Evolutionary conservation across 1,140 invertebrate species (phyloP).

Genomic region (Anoplophora glabripennis): DNA sequence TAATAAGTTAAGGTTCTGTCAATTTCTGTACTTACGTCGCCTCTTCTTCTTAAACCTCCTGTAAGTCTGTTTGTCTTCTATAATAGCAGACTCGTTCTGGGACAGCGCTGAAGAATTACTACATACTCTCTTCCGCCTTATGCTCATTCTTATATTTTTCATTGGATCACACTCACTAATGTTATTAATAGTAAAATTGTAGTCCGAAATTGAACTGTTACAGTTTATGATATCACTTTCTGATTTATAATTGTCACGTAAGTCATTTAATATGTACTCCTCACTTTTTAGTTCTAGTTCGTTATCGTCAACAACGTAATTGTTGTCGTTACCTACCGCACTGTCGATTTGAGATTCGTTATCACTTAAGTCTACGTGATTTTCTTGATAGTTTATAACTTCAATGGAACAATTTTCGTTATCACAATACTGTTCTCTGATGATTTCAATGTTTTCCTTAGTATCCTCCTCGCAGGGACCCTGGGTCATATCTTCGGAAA

Average conservation of each 20-base stretch:
- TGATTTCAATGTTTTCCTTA: slow-evolving; percentile 31
- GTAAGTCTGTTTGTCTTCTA: slow-evolving; percentile 37
- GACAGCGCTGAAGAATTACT: slow-evolving; percentile 45
- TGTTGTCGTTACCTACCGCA: slow-evolving; percentile 1
- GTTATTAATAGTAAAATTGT: slow-evolving; percentile 38
- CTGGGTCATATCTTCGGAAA: slow-evolving; percentile 43
- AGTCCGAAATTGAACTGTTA: slow-evolving; percentile 25
- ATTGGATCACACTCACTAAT: slow-evolving; percentile 42
- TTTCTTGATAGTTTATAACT: slow-evolving; percentile 22
- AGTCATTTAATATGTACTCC: slow-evolving; percentile 21
- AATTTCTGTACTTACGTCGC: slow-evolving; percentile 30
- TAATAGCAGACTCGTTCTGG: slow-evolving; percentile 36
- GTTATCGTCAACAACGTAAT: slow-evolving; percentile 17
- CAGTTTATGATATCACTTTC: slow-evolving; percentile 34
- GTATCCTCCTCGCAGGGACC: slow-evolving; percentile 35
- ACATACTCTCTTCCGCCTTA: slow-evolving; percentile 43
- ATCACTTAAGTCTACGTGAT: slow-evolving; percentile 18
- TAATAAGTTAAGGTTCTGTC: too few relatives aligned
- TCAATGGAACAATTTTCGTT: slow-evolving; percentile 32
- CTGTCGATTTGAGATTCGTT: slow-evolving; percentile 33
- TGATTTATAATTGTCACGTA: slow-evolving; percentile 31
- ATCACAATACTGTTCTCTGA: slow-evolving; percentile 24
- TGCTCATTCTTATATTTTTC: slow-evolving; percentile 48
- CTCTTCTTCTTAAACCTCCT: slow-evolving; percentile 36
- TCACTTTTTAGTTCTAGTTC: slow-evolving; percentile 26